These are phyloP conservation scores for Apamea sordens DNA, from an alignment of 2,888 invertebrate species.

Conservation along the genomic window DNA sequence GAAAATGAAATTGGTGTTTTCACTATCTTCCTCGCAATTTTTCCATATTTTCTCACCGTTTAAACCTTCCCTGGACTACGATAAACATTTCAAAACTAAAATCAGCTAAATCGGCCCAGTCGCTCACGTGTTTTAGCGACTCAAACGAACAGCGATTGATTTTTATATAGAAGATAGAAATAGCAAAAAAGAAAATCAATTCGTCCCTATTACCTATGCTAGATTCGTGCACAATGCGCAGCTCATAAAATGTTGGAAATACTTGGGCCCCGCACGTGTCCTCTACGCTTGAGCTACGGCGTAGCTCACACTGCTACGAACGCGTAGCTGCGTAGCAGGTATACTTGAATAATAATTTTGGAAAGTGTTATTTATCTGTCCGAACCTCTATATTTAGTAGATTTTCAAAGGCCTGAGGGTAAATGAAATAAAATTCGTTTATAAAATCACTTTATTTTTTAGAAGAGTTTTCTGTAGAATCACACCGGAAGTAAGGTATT, in stretches of 20 bases:
- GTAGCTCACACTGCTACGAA: background rate
- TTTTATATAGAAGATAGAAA: no score
- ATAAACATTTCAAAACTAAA: no score
- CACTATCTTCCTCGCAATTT: no score
- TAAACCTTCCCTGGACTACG: no score
- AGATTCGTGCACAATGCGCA: background rate
- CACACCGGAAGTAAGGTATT: constrained; percentile 85
- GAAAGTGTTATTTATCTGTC: background rate
- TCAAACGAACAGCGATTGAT: no score
- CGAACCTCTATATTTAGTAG: background rate
- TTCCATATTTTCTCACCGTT: no score
- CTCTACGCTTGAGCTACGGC: background rate
- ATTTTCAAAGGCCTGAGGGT: background rate
- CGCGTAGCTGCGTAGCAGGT: background rate
- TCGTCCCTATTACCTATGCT: no score
- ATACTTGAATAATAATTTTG: background rate
- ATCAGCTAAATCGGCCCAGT: no score
- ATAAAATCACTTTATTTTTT: constrained; percentile 85
- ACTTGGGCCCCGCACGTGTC: background rate
- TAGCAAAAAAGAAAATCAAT: no score
- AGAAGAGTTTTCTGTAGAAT: constrained; percentile 83
- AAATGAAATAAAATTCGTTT: constrained; percentile 63
- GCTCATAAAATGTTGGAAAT: background rate
- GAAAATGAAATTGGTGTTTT: no score
- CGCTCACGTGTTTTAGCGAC: no score